phyloP scores from a whole-genome alignment of 2,113 vertebrate species.

The Lagenorhynchus albirostris region DNA sequence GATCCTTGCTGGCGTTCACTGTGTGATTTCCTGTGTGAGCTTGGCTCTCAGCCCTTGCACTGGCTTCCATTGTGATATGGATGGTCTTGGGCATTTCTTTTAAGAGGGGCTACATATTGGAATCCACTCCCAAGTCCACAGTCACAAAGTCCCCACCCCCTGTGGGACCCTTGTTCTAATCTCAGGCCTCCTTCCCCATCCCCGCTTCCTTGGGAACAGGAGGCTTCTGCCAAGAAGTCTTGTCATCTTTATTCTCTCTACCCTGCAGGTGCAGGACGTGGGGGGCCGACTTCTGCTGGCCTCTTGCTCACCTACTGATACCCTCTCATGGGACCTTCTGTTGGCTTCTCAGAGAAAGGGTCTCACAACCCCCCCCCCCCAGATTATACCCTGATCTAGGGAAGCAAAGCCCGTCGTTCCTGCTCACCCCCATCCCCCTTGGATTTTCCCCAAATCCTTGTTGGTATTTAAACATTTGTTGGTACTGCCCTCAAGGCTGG shows the following conservation, averaged over 20 bases:
- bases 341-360: neutral
- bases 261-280: neutral
- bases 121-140: neutral
- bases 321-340: neutral
- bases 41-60: neutral
- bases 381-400: neutral
- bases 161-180: neutral
- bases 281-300: neutral
- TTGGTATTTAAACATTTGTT: neutral
- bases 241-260: neutral
- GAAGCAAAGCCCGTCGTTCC: accelerated
- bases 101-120: neutral
- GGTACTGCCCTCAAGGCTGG: accelerated
- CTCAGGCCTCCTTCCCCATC: neutral
- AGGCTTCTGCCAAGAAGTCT: accelerated
- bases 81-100: neutral
- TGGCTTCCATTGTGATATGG: neutral
- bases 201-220: neutral
- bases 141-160: neutral
- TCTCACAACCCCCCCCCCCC: neutral
- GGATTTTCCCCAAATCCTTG: neutral
- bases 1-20: neutral
- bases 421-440: neutral
- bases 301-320: neutral
- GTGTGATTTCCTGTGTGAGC: neutral